Evolutionary conservation across 2,797 vertebrate genomes (phyloP), one percentile per base, ranked within the genome.

Genomic region (Morus bassanus): DNA sequence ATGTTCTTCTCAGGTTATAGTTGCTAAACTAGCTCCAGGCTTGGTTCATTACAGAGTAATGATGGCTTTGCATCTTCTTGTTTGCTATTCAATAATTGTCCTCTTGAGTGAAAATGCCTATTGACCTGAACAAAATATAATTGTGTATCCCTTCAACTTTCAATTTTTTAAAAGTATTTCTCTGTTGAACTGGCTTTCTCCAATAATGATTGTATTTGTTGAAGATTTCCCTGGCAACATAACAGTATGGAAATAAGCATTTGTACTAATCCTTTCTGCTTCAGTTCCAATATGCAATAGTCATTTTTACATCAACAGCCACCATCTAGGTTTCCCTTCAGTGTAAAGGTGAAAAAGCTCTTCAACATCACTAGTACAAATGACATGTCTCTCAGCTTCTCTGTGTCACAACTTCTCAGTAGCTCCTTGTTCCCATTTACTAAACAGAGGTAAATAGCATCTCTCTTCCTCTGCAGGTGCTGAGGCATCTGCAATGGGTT

Each of bases 51-150:
- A 85, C 39, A 2, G 7, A 85, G 63, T 91, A 77, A 89, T 74
- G 90, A 78, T 69, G 80, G 74, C 61, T 92, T 92, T 95, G 79
- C 46, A 93, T 77, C 89, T 80, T 94, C 90, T 70, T 90, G 30
- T 94, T 96, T 95, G 82, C 67, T 91, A 24, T 85, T 93, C 88
- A 93, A 14, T 93, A 96, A 78, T 67, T 81, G 65, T 84, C 79
- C 83, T 95, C 81, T 84, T 85, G 85, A 84, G 60, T 88, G 81
- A 95, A 91, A 89, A 78, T 84, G 64, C 27, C 77, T 93, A 76
- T 93, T 95, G 94, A 95, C 78, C 81, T 35, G 69, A 88, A 79
- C 50, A 72, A 86, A 95, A 92, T 46, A 86, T 73, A 92, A 88
- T 88, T 87, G 50, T 89, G 69, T 84, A 86, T 95, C 70, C 9